Conservation (phyloP, 2,113 vertebrate species). For the Rhinopithecus roxellana region DNA sequence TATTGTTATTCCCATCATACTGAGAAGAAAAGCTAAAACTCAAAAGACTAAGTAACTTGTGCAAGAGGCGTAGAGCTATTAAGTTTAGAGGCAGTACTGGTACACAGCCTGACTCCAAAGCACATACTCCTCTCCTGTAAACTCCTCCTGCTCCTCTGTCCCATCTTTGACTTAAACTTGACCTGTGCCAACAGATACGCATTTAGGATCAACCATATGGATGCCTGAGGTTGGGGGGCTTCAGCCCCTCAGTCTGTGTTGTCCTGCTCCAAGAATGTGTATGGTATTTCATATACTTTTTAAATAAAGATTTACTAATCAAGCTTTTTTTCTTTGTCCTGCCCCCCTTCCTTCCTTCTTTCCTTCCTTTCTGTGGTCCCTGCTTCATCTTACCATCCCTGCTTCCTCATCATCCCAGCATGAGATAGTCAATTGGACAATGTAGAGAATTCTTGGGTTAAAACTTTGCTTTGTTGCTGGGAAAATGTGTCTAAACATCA, state of each 20-base stretch:
- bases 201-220: too few relatives aligned
- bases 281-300: neutral
- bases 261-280: neutral
- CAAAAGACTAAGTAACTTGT: neutral
- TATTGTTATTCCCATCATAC: neutral
- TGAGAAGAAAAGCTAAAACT: neutral
- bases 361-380: neutral
- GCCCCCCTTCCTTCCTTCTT: neutral
- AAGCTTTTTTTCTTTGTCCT: neutral
- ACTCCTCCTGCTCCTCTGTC: neutral
- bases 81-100: neutral
- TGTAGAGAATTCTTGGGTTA: neutral
- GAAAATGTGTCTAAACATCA: constrained; percentile 30
- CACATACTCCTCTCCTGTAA: neutral
- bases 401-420: neutral
- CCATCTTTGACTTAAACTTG: neutral
- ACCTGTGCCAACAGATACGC: neutral
- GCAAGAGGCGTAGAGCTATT: neutral
- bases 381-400: neutral
- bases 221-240: neutral
- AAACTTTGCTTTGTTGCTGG: neutral
- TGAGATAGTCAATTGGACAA: neutral
- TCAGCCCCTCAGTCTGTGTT: neutral
- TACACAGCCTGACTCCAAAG: neutral
- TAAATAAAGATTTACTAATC: neutral